Conservation (phyloP, 2,797 vertebrate species). For the Halcyon badia region DNA sequence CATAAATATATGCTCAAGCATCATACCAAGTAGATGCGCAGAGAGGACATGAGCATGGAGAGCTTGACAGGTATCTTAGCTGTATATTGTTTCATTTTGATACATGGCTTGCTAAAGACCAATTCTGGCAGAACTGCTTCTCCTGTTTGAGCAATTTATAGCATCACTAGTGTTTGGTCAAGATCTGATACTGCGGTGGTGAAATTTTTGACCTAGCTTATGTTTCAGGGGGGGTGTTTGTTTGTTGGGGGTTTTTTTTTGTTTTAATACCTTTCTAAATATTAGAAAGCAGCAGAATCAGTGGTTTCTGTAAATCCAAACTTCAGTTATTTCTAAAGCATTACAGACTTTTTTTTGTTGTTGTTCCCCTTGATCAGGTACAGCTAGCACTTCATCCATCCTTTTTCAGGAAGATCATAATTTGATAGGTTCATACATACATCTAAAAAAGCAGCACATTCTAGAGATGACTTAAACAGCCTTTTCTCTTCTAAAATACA, state of each 20-base stretch:
- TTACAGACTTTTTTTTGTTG: not conserved
- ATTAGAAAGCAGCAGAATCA: slow-evolving; percentile 49
- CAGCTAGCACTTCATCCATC: not conserved
- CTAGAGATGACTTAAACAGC: not conserved
- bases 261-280: not conserved
- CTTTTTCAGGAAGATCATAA: not conserved
- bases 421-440: not conserved
- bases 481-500: not conserved
- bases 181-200: not conserved
- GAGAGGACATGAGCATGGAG: not conserved
- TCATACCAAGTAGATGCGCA: not conserved
- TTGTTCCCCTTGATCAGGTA: not conserved
- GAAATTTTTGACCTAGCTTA: not conserved
- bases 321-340: slow-evolving; percentile 28
- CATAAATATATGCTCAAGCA: accelerated
- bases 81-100: not conserved
- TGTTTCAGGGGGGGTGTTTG: not conserved
- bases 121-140: not conserved
- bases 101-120: not conserved
- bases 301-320: slow-evolving; percentile 34
- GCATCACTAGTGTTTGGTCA: not conserved
- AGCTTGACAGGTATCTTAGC: not conserved
- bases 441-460: not conserved
- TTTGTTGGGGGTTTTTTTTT: not conserved
- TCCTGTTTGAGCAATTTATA: not conserved